Evolutionary conservation across 2,113 vertebrate genomes (phyloP).

Genomic region (Ageneiosus marmoratus): DNA sequence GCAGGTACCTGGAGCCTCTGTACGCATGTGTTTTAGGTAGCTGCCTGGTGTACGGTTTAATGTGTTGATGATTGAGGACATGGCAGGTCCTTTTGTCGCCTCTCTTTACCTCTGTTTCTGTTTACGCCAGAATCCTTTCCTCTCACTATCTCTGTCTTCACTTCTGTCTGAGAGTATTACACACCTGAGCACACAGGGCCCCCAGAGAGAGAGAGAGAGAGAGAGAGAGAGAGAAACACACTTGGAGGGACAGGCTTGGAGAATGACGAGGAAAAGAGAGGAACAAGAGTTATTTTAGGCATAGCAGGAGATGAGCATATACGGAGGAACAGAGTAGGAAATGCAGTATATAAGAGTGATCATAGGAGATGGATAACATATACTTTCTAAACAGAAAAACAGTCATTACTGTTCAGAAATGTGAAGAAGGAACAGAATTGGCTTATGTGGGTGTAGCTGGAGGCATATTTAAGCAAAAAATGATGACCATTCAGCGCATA

Average conservation of each 20-base stretch:
- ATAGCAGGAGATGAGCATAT: slow-evolving; percentile 43
- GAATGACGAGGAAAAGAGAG: slow-evolving; percentile 1
- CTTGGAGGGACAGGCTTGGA: slow-evolving; percentile 11
- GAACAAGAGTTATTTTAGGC: slow-evolving; percentile 24
- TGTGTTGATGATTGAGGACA: slow-evolving; percentile 8
- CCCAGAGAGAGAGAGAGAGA: slow-evolving; percentile 38
- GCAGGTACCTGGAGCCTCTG: slow-evolving; percentile 73
- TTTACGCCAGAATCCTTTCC: slow-evolving; percentile 29
- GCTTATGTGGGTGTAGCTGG: neutral
- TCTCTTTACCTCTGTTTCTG: slow-evolving; percentile 28
- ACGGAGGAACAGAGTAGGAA: slow-evolving; percentile 9
- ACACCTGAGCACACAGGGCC: slow-evolving; percentile 67
- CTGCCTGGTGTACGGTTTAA: neutral
- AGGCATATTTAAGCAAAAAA: neutral
- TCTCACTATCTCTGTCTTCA: slow-evolving; percentile 56
- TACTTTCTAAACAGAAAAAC: neutral
- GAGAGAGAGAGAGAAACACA: slow-evolving; percentile 25
- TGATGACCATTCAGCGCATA: neutral
- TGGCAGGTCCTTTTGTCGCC: slow-evolving; percentile 8
- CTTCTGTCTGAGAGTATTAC: slow-evolving; percentile 75
- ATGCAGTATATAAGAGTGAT: neutral
- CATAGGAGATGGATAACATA: neutral
- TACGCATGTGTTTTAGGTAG: neutral
- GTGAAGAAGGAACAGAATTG: slow-evolving; percentile 8
- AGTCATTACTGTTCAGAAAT: slow-evolving; percentile 16